These are phyloP conservation scores for Hydropotes inermis DNA, from an alignment of 2,113 vertebrate species.

Conservation along the genomic window DNA sequence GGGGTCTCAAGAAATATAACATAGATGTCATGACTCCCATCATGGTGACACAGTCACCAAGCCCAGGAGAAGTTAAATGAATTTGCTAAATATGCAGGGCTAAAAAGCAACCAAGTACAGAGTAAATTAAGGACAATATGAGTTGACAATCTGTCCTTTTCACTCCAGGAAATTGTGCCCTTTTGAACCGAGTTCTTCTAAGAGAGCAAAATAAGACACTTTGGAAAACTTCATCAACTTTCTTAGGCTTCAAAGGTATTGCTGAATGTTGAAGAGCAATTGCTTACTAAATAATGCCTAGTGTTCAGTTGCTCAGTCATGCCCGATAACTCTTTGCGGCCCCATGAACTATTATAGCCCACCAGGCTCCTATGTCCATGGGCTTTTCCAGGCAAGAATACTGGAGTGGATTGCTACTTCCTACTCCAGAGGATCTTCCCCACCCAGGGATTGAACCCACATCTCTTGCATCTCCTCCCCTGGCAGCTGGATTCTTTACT, in stretches of 20 bases:
- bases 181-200: neutral
- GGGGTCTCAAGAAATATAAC: neutral
- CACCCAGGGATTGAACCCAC: neutral
- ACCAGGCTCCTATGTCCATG: neutral
- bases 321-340: rapidly evolving
- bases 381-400: neutral
- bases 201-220: neutral
- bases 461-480: neutral
- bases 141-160: neutral
- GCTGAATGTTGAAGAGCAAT: neutral
- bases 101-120: neutral
- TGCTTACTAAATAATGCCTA: neutral
- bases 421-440: neutral
- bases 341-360: too few relatives aligned
- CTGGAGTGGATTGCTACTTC: neutral
- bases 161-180: neutral
- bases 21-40: neutral
- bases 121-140: neutral
- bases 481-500: neutral
- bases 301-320: neutral
- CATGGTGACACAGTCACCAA: neutral
- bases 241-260: neutral
- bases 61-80: neutral
- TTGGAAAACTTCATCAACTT: neutral
- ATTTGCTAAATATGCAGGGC: neutral